Evolutionary conservation across 2,113 vertebrate species (phyloP).

Genomic region (Boleophthalmus pectinirostris): DNA sequence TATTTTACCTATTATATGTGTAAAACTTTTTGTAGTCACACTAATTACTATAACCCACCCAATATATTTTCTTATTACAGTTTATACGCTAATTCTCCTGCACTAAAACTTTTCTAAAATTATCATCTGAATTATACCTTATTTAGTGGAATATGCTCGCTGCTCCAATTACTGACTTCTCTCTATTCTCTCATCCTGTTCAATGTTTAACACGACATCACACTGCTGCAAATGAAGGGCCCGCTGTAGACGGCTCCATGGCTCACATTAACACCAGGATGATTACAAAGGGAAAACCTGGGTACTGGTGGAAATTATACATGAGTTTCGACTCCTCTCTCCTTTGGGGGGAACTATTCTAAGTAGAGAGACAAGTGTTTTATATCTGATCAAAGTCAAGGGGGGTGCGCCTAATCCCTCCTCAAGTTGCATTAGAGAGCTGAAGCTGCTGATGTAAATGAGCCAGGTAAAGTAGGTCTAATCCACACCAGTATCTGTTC

Average conservation of each 20-base stretch:
- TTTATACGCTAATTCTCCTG: too few species aligned
- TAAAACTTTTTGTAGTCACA: background rate
- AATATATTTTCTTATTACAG: slow-evolving; percentile 4
- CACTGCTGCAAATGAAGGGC: slow-evolving; percentile 37
- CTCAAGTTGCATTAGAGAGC: slow-evolving; percentile 72
- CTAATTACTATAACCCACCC: background rate
- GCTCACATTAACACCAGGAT: slow-evolving; percentile 50
- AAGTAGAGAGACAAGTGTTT: slow-evolving; percentile 70
- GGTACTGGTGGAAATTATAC: slow-evolving; percentile 57
- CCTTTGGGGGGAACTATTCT: slow-evolving; percentile 63
- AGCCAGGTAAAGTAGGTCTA: slow-evolving; percentile 68
- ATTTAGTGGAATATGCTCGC: slow-evolving; percentile 17
- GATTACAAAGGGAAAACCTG: slow-evolving; percentile 61
- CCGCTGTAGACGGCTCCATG: slow-evolving; percentile 39
- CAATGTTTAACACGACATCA: slow-evolving; percentile 47
- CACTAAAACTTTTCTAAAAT: slow-evolving; percentile 22
- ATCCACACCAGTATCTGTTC: slow-evolving; percentile 62
- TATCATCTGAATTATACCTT: slow-evolving; percentile 16
- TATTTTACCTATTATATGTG: background rate
- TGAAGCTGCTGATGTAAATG: slow-evolving; percentile 74
- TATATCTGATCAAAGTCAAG: slow-evolving; percentile 76
- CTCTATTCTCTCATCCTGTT: slow-evolving; percentile 13
- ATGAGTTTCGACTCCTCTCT: slow-evolving; percentile 50
- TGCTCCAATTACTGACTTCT: slow-evolving; percentile 13
- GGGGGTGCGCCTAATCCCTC: slow-evolving; percentile 68